A percentile compares a stretch with the other conserved stretches of the same genome.
These are phyloP conservation scores for Spodoptera littoralis DNA, from an alignment of 2,888 invertebrate genomes.

Conservation along the genomic window DNA sequence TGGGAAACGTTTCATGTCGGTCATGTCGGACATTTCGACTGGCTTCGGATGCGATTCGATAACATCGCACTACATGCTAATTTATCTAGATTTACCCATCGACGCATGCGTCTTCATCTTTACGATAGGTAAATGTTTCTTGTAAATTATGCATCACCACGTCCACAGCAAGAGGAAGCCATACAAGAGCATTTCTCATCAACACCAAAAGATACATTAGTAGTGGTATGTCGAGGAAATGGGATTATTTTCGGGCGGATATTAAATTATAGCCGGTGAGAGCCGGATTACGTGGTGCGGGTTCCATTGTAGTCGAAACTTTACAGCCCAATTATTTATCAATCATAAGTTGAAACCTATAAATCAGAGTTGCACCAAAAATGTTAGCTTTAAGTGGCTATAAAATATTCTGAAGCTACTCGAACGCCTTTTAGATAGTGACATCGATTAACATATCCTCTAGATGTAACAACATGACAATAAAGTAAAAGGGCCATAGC, in stretches of 20 bases:
- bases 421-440: constrained; percentile 37
- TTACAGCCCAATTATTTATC: constrained; percentile 69
- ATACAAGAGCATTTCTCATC: constrained; percentile 53
- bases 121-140: not conserved
- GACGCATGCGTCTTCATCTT: not conserved
- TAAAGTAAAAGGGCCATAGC: constrained; percentile 63
- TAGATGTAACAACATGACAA: constrained; percentile 64
- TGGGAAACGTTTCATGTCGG: constrained; percentile 47
- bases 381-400: constrained; percentile 35
- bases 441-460: constrained; percentile 67
- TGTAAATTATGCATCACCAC: not conserved
- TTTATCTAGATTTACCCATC: not conserved
- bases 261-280: constrained; percentile 86
- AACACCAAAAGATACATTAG: constrained; percentile 66
- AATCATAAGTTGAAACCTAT: constrained; percentile 44
- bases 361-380: constrained; percentile 45
- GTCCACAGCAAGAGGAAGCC: constrained; percentile 42
- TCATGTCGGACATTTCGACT: constrained; percentile 28
- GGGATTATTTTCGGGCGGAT: constrained; percentile 85
- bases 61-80: not conserved
- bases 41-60: constrained; percentile 17
- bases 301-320: constrained; percentile 73
- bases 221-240: constrained; percentile 76
- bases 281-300: constrained; percentile 78
- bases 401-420: constrained; percentile 43